phyloP scores from a whole-genome alignment of 2,797 vertebrate species.

The Bryconaethiops microstoma region DNA sequence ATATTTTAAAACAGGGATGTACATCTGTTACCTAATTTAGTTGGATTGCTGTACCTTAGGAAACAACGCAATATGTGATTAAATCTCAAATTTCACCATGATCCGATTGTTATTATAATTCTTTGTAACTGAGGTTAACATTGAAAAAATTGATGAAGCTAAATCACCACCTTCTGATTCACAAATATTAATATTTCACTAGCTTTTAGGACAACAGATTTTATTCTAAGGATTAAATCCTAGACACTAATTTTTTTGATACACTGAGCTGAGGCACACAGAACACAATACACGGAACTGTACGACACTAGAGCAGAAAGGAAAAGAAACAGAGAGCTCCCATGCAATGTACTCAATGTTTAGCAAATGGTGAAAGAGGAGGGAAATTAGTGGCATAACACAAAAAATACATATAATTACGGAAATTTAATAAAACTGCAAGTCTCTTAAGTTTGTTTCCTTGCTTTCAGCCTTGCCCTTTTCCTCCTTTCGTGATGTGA shows the following conservation, averaged over 20 bases:
- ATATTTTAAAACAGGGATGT: not conserved
- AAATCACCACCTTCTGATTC: no score
- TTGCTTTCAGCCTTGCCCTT: conserved; percentile 13
- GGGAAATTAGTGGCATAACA: not conserved
- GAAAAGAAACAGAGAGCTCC: not conserved
- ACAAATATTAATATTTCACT: not conserved
- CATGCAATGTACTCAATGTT: not conserved
- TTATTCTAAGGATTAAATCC: not conserved
- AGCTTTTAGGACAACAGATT: not conserved
- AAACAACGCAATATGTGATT: no score
- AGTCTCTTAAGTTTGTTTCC: conserved; percentile 17
- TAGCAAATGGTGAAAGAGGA: conserved; percentile 11
- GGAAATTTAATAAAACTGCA: conserved; percentile 21
- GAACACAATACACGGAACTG: not conserved
- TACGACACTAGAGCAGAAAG: conserved; percentile 2
- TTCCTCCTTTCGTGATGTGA: conserved; percentile 23
- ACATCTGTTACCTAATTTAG: not conserved
- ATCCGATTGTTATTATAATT: no score
- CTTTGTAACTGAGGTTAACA: no score
- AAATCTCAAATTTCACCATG: not conserved
- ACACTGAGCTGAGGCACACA: not conserved
- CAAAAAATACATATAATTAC: conserved; percentile 26
- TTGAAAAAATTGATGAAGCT: no score
- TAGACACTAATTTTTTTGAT: conserved; percentile 10
- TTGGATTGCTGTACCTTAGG: not conserved